Base-by-base conservation (phyloP, 2,797 vertebrate species). In the Peromyscus melanophrys region DNA sequence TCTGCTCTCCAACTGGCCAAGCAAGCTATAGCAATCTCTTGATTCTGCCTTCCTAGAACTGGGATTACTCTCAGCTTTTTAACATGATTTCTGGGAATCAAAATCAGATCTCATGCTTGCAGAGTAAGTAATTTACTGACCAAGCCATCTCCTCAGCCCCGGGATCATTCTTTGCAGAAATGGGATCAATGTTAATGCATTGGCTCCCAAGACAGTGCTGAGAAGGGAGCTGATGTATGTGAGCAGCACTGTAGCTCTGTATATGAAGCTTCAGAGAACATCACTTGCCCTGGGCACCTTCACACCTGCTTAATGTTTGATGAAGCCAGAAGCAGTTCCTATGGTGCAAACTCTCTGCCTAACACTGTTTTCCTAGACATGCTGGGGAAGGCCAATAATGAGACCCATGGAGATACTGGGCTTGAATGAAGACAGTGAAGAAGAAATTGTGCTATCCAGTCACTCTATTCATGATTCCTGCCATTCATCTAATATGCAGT, bases 341-440 rank as follows among this genome's bases (percentile, higher is more conserved):
- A 9, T 46, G 31, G 63, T 37, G 16, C n/a, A 43, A 27, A 43
- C 14, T 78, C 61, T 87, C 27, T 67, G 25, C 1, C 17, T 63
- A 37, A 0, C n/a, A 43, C 19, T 61, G 73, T 92, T 97, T 97
- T 34, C 71, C 29, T 93, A 25, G n/a, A 27, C 67, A 96, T 23
- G 87, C 3, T 73, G 40, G 71, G 37, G 12, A 93, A 80, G 8
- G 9, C 46, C 63, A 83, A 63, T 92, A 93, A 94, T 92, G 92
- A 94, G 87, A 73, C 59, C 73, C 31, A 61, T 17, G 23, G 90
- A 88, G 27, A 95, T 75, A 84, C 40, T 73, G 76, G 71, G 3
- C n/a, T 34, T 12, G 46, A 82, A 25, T 46, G 67, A 94, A 19
- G 17, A 19, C n/a, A 85, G 52, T 87, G 57, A 63, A 80, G 87